Base-by-base conservation (phyloP, 2,113 vertebrate genomes). In the Sceloporus tristichus region DNA sequence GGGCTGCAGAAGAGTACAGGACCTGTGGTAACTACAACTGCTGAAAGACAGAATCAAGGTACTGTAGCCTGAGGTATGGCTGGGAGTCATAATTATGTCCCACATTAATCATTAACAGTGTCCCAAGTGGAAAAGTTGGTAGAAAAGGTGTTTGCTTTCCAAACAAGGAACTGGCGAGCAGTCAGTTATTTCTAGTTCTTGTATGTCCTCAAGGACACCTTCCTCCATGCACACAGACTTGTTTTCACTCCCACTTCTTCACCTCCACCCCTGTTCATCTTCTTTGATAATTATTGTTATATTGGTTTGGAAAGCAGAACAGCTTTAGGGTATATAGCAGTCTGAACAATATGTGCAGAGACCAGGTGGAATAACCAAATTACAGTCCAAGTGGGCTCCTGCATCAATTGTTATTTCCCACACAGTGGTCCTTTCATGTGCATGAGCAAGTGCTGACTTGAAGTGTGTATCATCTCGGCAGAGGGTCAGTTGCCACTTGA, bases 91-190 rank as follows among this genome's bases (percentile, higher is more conserved):
- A 16, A 38, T 27, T 62, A 34, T 85, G 40, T 56, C 34, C 73
- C 59, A 85, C 27, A 76, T 85, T 76, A 85, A 76, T 85, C 59
- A 76, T 85, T 85, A 85, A 59, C 83, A 59, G 53, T 74, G 62
- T 13, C 62, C 54, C 11, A 62, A 27, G 38, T 18, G 29, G 54
- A 76, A 85, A 76, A 85, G 68, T 18, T 76, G 84, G 10, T 6
- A 76, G 54, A 23, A 84, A 74, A 27, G n/a, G 14, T 74, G 70
- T 59, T 84, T 84, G 71, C 82, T 84, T 84, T 71, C 34, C 82
- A 84, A 84, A 84, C 70, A 84, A 40, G 27, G 48, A 84, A 62
- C 23, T 62, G 40, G n/a, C 18, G 8, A 62, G 14, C 27, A 27
- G 54, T 59, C 21, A 76, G 75, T 76, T 85, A 62, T 75, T 29